These are phyloP conservation scores for Alligator sinensis DNA, from an alignment of 2,113 vertebrate genomes.

Conservation along the genomic window DNA sequence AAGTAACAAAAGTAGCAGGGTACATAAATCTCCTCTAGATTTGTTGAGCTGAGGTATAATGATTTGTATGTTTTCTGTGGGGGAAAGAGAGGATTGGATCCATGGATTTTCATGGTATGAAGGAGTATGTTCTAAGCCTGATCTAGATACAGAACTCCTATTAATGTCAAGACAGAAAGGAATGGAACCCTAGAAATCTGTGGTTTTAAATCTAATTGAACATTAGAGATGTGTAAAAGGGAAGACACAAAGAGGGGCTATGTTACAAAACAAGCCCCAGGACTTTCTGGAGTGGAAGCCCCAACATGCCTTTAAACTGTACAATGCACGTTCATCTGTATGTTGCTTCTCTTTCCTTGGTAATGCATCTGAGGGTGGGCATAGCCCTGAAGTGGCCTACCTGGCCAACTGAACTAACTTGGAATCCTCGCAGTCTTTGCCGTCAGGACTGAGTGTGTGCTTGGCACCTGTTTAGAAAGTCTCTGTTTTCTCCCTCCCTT, in stretches of 20 bases:
- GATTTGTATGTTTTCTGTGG: accelerated
- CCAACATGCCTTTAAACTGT: background rate
- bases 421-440: background rate
- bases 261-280: slow-evolving; percentile 33
- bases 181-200: slow-evolving; percentile 40
- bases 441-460: accelerated
- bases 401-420: background rate
- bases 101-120: background rate
- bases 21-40: background rate
- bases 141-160: background rate
- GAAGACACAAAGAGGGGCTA: slow-evolving; percentile 51
- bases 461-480: background rate
- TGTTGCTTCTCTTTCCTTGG: slow-evolving; percentile 22
- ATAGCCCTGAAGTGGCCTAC: background rate
- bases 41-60: background rate
- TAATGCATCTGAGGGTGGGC: background rate
- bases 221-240: background rate
- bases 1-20: background rate
- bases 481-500: background rate
- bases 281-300: slow-evolving; percentile 54
- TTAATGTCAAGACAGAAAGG: background rate
- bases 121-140: background rate
- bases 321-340: slow-evolving; percentile 34
- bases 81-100: background rate
- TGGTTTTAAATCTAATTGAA: background rate